These are phyloP conservation scores for Actinernus sp. DNA, from an alignment of 92 coral and sea anemone species.

Conservation along the genomic window DNA sequence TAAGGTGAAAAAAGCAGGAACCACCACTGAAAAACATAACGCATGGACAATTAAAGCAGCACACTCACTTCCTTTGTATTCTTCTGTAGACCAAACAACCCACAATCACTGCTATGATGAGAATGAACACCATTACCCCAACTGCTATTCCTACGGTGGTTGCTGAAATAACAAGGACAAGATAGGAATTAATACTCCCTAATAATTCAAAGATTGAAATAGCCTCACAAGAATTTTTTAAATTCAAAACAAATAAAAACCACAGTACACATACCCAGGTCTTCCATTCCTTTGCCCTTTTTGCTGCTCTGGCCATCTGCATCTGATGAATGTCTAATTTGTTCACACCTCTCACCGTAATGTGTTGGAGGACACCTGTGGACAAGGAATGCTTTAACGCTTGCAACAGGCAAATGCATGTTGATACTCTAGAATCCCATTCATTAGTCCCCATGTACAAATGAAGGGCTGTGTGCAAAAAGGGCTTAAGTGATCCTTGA, in stretches of 20 bases:
- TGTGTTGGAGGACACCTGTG: slow-evolving; percentile 44
- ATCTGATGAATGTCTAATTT: not conserved
- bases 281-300: not conserved
- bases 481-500: no score
- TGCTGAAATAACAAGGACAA: slow-evolving; percentile 32
- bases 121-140: slow-evolving; percentile 71
- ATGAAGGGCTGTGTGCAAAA: no score
- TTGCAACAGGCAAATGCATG: not conserved
- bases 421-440: no score
- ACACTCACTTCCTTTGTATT: slow-evolving; percentile 76
- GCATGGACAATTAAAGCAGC: no score
- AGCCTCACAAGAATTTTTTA: no score
- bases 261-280: slow-evolving; percentile 30
- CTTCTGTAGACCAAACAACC: slow-evolving; percentile 79
- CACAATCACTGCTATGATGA: slow-evolving; percentile 41
- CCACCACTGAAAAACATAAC: no score
- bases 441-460: no score
- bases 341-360: slow-evolving; percentile 38
- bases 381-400: not conserved
- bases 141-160: slow-evolving; percentile 84
- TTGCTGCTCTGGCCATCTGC: not conserved
- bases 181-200: not conserved
- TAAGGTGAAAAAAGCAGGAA: no score
- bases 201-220: not conserved
- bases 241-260: not conserved